These are phyloP conservation scores for Acanthochromis polyacanthus DNA, from an alignment of 2,113 vertebrate species.

Conservation along the genomic window DNA sequence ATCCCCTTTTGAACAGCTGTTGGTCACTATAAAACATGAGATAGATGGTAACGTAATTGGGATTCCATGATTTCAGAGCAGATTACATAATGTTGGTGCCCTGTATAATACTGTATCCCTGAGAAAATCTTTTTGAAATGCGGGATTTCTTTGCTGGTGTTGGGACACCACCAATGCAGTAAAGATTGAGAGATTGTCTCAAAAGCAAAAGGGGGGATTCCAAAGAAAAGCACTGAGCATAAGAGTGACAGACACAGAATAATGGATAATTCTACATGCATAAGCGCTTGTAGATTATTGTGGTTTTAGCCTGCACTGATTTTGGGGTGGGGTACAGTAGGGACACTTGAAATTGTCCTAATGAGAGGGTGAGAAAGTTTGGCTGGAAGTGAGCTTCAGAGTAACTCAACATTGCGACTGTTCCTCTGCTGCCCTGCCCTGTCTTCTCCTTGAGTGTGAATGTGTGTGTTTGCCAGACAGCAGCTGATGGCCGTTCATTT, in stretches of 20 bases:
- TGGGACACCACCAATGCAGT: slow-evolving; percentile 8
- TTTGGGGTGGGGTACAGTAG: slow-evolving; percentile 27
- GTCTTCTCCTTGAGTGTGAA: slow-evolving; percentile 29
- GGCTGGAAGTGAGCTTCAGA: slow-evolving; percentile 30
- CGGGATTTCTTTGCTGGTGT: slow-evolving; percentile 22
- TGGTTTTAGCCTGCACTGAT: slow-evolving; percentile 21
- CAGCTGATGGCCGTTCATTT: slow-evolving; percentile 40
- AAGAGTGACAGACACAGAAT: neutral
- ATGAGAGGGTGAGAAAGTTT: slow-evolving; percentile 55
- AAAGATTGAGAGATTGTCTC: slow-evolving; percentile 26
- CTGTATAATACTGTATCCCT: slow-evolving; percentile 18
- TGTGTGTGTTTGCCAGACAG: slow-evolving; percentile 25
- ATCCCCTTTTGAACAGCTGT: slow-evolving; percentile 59
- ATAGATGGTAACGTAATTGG: slow-evolving; percentile 47
- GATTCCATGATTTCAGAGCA: slow-evolving; percentile 68
- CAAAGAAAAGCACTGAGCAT: slow-evolving; percentile 8
- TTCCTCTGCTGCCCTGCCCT: slow-evolving; percentile 22
- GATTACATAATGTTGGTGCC: slow-evolving; percentile 48
- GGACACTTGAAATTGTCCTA: slow-evolving; percentile 39
- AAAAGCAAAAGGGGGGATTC: neutral
- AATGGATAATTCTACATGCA: neutral
- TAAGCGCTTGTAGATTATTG: neutral
- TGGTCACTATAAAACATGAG: slow-evolving; percentile 70
- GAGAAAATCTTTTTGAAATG: slow-evolving; percentile 10
- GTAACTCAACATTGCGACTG: slow-evolving; percentile 50